Evolutionary conservation across 2,113 vertebrate genomes (phyloP).

Genomic region (Lophochroa leadbeateri): DNA sequence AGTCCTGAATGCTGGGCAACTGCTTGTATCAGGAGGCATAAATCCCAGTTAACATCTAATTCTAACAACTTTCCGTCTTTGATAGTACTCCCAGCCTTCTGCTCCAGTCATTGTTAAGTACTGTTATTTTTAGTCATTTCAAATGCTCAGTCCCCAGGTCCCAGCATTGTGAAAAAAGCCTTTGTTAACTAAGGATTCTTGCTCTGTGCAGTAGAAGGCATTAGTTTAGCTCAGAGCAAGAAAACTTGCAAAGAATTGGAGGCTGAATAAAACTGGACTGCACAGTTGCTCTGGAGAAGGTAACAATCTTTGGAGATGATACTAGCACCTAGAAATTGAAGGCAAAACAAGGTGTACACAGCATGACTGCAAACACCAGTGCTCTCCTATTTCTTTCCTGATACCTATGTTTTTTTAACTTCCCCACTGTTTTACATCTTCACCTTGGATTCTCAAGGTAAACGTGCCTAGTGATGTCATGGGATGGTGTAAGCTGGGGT

Average conservation of each 20-base stretch:
- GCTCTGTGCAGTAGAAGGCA: not conserved
- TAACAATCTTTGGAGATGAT: not conserved
- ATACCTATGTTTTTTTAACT: not conserved
- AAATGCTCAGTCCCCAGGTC: not conserved
- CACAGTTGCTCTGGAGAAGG: not conserved
- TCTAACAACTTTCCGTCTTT: not conserved
- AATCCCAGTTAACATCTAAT: not conserved
- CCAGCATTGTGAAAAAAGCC: not conserved
- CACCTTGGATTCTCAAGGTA: not conserved
- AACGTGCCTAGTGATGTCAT: not conserved
- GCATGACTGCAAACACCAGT: not conserved
- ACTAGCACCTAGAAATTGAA: not conserved
- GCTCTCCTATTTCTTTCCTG: not conserved
- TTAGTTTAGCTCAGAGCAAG: not conserved
- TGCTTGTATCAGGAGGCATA: not conserved
- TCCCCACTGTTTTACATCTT: not conserved
- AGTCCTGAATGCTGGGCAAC: not conserved
- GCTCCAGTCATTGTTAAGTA: not conserved
- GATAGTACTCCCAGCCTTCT: not conserved
- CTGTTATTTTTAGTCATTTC: not conserved
- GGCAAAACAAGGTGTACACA: not conserved
- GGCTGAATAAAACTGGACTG: not conserved
- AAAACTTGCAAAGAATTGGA: not conserved
- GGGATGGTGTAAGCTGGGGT: not conserved
- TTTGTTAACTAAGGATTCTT: not conserved